These are phyloP conservation scores for Noctilio leporinus DNA, from an alignment of 2,113 vertebrate genomes.

Conservation along the genomic window DNA sequence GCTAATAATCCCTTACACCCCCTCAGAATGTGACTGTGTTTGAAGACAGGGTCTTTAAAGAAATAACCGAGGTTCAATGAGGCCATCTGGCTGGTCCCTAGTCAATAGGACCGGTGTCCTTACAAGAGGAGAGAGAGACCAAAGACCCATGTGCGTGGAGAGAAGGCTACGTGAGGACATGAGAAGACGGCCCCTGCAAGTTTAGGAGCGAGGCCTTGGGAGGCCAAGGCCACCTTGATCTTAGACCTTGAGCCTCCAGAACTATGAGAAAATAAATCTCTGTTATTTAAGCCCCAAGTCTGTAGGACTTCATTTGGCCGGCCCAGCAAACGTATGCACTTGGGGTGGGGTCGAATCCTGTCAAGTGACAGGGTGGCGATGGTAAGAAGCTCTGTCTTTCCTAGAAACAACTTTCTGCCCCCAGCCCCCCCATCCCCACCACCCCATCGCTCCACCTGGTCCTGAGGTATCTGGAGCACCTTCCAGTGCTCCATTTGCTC, in stretches of 20 bases:
- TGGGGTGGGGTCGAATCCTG: background rate
- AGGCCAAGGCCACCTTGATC: background rate
- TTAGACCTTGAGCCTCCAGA: background rate
- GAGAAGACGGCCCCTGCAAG: background rate
- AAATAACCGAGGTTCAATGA: background rate
- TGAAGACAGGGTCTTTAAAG: background rate
- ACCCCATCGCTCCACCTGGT: background rate
- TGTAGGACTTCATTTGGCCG: accelerated
- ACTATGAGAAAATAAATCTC: background rate
- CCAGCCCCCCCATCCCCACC: too few species aligned
- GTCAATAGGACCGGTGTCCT: background rate
- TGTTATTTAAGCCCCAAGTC: background rate
- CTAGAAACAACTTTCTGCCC: background rate
- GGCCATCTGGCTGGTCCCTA: background rate
- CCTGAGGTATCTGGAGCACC: background rate
- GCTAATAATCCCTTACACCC: background rate
- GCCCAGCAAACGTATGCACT: background rate
- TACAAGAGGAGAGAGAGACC: background rate
- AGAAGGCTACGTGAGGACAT: background rate
- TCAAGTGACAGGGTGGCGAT: background rate
- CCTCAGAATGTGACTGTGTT: background rate
- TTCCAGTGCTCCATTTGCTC: background rate
- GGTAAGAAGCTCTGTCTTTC: background rate
- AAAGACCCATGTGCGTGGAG: accelerated
- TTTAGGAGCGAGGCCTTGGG: background rate